These are phyloP conservation scores for Carollia perspicillata DNA, from an alignment of 2,113 vertebrate species.

Conservation along the genomic window DNA sequence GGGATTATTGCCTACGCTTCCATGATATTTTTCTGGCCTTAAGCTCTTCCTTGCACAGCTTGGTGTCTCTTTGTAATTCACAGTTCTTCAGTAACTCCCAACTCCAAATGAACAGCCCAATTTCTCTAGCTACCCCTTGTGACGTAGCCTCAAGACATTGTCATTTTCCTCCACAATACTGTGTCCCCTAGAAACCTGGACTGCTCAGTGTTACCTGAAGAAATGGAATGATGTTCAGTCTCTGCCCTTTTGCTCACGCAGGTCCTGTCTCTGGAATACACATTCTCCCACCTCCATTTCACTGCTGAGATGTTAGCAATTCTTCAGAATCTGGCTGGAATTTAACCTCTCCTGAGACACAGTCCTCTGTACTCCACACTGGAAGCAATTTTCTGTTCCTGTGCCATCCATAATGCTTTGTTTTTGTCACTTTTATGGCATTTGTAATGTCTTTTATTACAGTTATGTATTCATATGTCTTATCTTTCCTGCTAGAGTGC, in stretches of 20 bases:
- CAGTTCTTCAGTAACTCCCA: neutral
- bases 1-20: neutral
- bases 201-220: neutral
- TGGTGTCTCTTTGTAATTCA: neutral
- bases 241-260: neutral
- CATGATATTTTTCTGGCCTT: neutral
- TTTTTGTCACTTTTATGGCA: neutral
- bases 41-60: neutral
- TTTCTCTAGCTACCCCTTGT: neutral
- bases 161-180: neutral
- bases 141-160: neutral
- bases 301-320: neutral
- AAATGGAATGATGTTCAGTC: neutral
- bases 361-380: neutral
- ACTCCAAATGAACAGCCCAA: neutral
- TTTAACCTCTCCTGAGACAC: neutral
- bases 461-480: conserved; percentile 16
- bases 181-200: neutral
- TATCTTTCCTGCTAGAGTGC: conserved; percentile 11
- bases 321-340: conserved; percentile 4
- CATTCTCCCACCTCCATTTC: neutral
- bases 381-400: neutral
- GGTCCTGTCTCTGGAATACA: neutral
- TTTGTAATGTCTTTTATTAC: conserved; percentile 34
- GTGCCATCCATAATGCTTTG: neutral